A percentile compares a stretch with the other conserved stretches of the same genome.
Evolutionary conservation across 1,140 invertebrate genomes (phyloP).

Genomic region (Papilio xuthus): DNA sequence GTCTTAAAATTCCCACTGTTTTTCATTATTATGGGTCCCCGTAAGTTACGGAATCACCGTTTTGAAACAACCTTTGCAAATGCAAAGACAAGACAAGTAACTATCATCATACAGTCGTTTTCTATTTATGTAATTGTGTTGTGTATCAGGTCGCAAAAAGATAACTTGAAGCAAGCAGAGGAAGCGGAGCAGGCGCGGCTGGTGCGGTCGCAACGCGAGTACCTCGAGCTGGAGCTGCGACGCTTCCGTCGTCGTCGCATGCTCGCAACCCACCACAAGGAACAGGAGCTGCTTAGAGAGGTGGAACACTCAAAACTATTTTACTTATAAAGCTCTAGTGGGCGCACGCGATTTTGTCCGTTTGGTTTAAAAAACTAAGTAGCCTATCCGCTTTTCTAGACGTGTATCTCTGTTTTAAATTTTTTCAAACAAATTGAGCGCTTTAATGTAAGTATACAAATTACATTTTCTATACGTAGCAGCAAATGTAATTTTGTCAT

Average conservation of each 20-base stretch:
- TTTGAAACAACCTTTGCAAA: too few relatives aligned
- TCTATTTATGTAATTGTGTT: not conserved
- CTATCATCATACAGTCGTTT: not conserved
- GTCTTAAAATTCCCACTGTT: not conserved
- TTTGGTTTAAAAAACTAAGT: not conserved
- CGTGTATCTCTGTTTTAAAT: too few relatives aligned
- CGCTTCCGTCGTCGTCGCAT: conserved; percentile 96
- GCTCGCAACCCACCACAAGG: conserved; percentile 92
- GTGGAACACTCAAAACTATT: conserved; percentile 72
- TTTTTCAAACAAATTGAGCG: too few relatives aligned
- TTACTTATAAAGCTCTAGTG: too few relatives aligned
- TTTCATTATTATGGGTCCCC: too few relatives aligned
- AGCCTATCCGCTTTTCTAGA: too few relatives aligned
- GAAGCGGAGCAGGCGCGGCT: conserved; percentile 94
- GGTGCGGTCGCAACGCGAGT: conserved; percentile 93
- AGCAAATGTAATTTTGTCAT: too few relatives aligned
- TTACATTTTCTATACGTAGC: not conserved
- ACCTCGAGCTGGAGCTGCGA: conserved; percentile 95
- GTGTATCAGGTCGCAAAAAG: conserved; percentile 89
- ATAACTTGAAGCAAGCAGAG: conserved; percentile 95
- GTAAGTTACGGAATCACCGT: too few relatives aligned
- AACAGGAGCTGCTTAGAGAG: conserved; percentile 95
- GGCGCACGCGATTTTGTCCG: too few relatives aligned
- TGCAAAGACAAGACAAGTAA: too few relatives aligned
- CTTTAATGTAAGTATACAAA: not conserved